Base-by-base conservation (phyloP, 2,888 invertebrate genomes). In the Standfussiana lucernea region DNA sequence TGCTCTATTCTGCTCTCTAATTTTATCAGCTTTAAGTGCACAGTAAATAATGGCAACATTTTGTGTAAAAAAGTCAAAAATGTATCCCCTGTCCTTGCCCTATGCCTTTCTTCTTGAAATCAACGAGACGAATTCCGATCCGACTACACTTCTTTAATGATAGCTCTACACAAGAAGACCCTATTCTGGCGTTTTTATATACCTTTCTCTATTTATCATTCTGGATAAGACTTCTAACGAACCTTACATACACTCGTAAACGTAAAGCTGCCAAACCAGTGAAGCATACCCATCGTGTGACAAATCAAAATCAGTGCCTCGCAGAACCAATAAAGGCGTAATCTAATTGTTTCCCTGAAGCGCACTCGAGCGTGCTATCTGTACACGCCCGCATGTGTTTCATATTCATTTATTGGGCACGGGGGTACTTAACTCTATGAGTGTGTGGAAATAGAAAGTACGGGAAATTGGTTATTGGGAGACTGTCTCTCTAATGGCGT, bases 231-330 rank as follows among this genome's bases (percentile, higher is more conserved):
- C 15, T 59, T 67, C n/a, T 61, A 62, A 56, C 56, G 53, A 66
- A 71, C 32, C 47, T 15, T 21, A 70, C 13, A 13, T 59, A 21
- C 37, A 35, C 42, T 15, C 21, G 24, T 15, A 40, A 61, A 56
- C 21, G 24, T 15, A 40, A 61, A 56, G 21, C 53, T 72, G 18
- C 18, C 76, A 13, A 76, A 40, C 40, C 82, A 68, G 24, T 81
- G 67, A 77, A 62, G 28, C 13, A 45, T 18, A 74, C 1, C 3
- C 32, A 61, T 66, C 28, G n/a, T 59, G 72, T 73, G 66, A 62
- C 70, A 85, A 84, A 86, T 86, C 76, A 83, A 85, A 84, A 86
- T 86, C 76, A 83, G 40, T 76, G 56, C 62, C 74, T 73, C 67
- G n/a, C 35, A 79, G 53, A 72, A 75, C 47, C 61, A 74, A 80